phyloP scores from a whole-genome alignment of 2,113 vertebrate genomes.

The Aplodontia rufa region DNA sequence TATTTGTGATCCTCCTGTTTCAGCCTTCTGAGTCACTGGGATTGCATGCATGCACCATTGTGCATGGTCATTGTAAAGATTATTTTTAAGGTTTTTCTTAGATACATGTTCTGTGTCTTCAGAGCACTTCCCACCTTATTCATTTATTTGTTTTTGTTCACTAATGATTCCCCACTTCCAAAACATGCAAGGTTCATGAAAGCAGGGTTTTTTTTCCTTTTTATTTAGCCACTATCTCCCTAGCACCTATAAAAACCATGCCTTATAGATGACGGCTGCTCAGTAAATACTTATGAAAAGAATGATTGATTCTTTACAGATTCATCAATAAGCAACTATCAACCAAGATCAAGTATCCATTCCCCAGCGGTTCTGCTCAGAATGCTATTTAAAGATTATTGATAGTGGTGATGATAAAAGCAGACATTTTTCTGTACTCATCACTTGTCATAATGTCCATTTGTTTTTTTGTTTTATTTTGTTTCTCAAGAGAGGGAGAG shows the following conservation, averaged over 20 bases:
- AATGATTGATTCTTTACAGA: background rate
- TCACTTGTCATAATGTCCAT: background rate
- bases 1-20: too few species aligned
- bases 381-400: background rate
- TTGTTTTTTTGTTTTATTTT: too few species aligned
- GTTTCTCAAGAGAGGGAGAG: too few species aligned
- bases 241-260: too few species aligned
- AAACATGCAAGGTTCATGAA: background rate
- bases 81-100: slow-evolving; percentile 16
- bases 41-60: too few species aligned
- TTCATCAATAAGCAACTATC: too few species aligned
- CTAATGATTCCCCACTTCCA: background rate
- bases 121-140: background rate
- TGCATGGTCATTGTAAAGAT: background rate
- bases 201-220: background rate
- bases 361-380: background rate
- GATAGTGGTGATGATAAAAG: background rate
- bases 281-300: background rate
- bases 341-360: too few species aligned
- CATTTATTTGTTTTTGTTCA: background rate
- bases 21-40: too few species aligned
- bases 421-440: background rate
- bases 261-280: background rate
- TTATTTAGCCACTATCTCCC: too few species aligned
- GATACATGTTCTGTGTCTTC: too few species aligned